These are phyloP conservation scores for Pseudonaja textilis DNA, from an alignment of 2,113 vertebrate species.

Conservation along the genomic window DNA sequence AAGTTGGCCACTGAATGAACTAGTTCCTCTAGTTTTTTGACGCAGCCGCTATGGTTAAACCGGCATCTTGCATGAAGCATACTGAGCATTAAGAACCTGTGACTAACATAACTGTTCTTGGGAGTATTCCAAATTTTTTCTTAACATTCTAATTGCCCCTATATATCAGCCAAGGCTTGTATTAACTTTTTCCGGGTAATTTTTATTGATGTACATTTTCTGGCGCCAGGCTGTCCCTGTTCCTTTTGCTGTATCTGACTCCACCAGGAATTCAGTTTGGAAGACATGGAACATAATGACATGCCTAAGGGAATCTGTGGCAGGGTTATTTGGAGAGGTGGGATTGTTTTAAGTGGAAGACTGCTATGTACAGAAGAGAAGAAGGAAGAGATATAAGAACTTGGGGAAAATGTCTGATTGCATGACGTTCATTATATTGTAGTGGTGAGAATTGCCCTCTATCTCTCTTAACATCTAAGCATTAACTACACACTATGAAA, in stretches of 20 bases:
- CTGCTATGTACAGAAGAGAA: not conserved
- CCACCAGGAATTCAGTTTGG: not conserved
- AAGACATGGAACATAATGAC: slow-evolving; percentile 4
- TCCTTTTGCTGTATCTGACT: slow-evolving; percentile 4
- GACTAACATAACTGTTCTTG: slow-evolving; percentile 8
- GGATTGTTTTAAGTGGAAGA: not conserved
- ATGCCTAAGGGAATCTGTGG: not conserved
- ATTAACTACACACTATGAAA: not conserved
- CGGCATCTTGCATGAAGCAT: not conserved
- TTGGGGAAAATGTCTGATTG: not conserved
- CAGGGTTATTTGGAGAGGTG: not conserved
- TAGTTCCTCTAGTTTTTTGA: not conserved
- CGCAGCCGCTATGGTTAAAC: not conserved
- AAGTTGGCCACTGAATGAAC: not conserved
- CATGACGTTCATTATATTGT: not conserved
- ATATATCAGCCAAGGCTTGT: slow-evolving; percentile 17
- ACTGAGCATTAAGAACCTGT: not conserved
- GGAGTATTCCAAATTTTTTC: slow-evolving; percentile 27
- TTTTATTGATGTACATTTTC: slow-evolving; percentile 1
- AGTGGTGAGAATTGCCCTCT: not conserved
- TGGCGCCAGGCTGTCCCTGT: slow-evolving; percentile 23
- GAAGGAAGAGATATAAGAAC: not conserved
- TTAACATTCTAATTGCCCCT: slow-evolving; percentile 5
- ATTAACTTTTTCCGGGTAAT: slow-evolving; percentile 1
- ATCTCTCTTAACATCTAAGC: slow-evolving; percentile 17